Evolutionary conservation across 2,797 vertebrate species (phyloP).

Genomic region (Sebastiscus tertius): DNA sequence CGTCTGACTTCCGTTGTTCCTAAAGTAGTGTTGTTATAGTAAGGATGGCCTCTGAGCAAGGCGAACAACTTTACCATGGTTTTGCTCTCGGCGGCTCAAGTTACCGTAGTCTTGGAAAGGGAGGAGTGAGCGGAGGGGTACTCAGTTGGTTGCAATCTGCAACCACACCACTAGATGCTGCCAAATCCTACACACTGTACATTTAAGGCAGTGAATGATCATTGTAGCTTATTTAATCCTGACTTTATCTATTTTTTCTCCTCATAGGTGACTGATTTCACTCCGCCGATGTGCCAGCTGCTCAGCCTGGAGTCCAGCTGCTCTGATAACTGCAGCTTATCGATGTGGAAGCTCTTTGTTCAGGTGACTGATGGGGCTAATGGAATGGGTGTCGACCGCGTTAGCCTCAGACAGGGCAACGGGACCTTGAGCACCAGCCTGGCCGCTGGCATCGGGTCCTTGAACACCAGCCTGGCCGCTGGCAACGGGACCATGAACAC

Average conservation of each 20-base stretch:
- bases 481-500: slow-evolving; percentile 55
- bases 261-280: slow-evolving; percentile 59
- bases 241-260: neutral
- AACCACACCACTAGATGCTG: too few species aligned
- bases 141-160: too few species aligned
- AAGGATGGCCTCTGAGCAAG: too few species aligned
- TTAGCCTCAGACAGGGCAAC: slow-evolving; percentile 46
- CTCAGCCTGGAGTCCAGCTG: slow-evolving; percentile 44
- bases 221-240: neutral
- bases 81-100: accelerated
- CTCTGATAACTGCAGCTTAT: slow-evolving; percentile 30
- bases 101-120: too few species aligned
- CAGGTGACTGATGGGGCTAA: slow-evolving; percentile 41
- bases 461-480: slow-evolving; percentile 1
- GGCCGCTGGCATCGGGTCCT: slow-evolving; percentile 24
- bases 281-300: slow-evolving; percentile 45
- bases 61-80: too few species aligned
- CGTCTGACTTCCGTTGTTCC: too few species aligned
- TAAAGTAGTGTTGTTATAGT: too few species aligned
- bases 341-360: slow-evolving; percentile 41
- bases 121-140: too few species aligned
- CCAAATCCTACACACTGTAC: too few species aligned
- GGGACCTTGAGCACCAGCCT: slow-evolving; percentile 44
- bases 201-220: neutral
- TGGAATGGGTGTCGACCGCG: slow-evolving; percentile 37